Base-by-base conservation (phyloP, 2,113 vertebrate species). In the Ursus arctos region DNA sequence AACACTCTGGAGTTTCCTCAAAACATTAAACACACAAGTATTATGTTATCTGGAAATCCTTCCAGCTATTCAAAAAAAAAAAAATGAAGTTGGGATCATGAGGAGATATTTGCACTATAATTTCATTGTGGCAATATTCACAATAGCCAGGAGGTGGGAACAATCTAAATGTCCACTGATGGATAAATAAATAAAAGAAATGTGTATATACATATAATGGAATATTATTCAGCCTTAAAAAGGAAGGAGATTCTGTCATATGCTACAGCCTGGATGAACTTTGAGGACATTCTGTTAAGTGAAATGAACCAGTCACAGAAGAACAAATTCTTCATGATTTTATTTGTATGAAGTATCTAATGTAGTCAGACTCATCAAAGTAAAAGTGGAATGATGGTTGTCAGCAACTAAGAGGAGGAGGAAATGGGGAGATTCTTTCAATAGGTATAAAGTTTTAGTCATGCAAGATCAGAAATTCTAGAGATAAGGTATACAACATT, bases 391-490 rank as follows among this genome's bases (percentile, higher is more conserved):
- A 53, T 40, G 31, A 26, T 55, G 49, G 19, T 61, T 76, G n/a
- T 51, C 31, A 61, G 21, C 16, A 43, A 18, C 0, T 63, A 2
- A 2, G 19, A 24, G 31, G 61, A 94, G 28, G 6, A 65, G 36
- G 1, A 19, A 93, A 86, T 47, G 22, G 21, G 26, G 11, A 63
- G 28, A 11, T 63, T 33, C 74, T 90, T 67, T 63, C 15, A 81
- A 16, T 93, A 33, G 63, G 5, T 80, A 43, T 31, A 59, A 51
- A 92, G 57, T 33, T 92, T 85, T 33, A 61, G n/a, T 86, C 26
- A 93, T 43, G 14, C 6, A 80, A 51, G 57, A 93, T 53, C 7
- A 87, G 96, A 95, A 87, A 14, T 91, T 93, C 76, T 95, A 57
- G 47, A 91, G 24, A 84, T 59, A 49, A 28, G 21, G 72, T 95